A percentile compares a stretch with the other conserved stretches of the same genome.
Evolutionary conservation across 1,140 invertebrate genomes (phyloP).

Genomic region (Lerema accius): DNA sequence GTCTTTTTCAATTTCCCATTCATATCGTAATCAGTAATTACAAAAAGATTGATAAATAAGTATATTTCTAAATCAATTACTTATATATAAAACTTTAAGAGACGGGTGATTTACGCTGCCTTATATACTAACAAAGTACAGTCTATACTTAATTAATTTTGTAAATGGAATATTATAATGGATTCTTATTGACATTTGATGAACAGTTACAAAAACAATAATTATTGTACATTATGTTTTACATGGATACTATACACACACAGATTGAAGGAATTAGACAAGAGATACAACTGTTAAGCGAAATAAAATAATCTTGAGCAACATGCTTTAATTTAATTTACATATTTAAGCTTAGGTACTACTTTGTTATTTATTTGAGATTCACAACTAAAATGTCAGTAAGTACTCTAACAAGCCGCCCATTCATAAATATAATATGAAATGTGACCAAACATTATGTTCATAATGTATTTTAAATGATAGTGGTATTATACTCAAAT

Average conservation of each 20-base stretch:
- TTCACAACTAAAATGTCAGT: not conserved
- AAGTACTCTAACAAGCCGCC: not conserved
- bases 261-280: no score
- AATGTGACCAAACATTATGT: not conserved
- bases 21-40: constrained; percentile 77
- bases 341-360: not conserved
- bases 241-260: not conserved
- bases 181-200: constrained; percentile 29
- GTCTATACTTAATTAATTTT: constrained; percentile 74
- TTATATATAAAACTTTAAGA: constrained; percentile 80
- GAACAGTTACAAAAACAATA: not conserved
- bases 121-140: constrained; percentile 70
- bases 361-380: not conserved
- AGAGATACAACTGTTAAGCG: not conserved
- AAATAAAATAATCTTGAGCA: constrained; percentile 10
- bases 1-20: constrained; percentile 62
- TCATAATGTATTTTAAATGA: no score
- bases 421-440: not conserved
- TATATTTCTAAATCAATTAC: constrained; percentile 81
- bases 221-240: not conserved
- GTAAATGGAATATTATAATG: constrained; percentile 79
- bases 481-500: not conserved
- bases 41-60: constrained; percentile 81
- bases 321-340: not conserved
- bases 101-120: constrained; percentile 80